Evolutionary conservation across 2,888 invertebrate genomes (phyloP).

Genomic region (Drosophila kuntzei): DNA sequence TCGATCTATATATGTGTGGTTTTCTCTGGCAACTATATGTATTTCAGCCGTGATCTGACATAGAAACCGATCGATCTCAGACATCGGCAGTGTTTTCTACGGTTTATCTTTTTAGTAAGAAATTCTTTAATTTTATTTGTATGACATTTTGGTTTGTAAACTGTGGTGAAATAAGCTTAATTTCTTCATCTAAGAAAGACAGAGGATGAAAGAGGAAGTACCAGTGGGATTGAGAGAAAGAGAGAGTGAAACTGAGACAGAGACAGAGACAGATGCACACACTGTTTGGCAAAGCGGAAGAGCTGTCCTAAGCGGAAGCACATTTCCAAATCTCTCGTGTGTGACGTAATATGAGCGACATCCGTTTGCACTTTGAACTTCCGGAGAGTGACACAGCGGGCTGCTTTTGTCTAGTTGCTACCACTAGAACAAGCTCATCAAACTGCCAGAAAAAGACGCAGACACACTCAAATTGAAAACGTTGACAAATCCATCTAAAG

Average conservation of each 20-base stretch:
- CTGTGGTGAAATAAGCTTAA: conserved; percentile 26
- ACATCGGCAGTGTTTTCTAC: too few species aligned
- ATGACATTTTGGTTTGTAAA: conserved; percentile 28
- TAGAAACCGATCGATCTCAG: too few species aligned
- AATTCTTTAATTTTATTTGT: conserved; percentile 46
- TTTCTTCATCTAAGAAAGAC: background rate
- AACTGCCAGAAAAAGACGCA: conserved; percentile 34
- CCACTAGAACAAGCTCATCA: conserved; percentile 37
- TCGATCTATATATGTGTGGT: too few species aligned
- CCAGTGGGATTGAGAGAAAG: background rate
- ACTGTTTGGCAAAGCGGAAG: conserved; percentile 42
- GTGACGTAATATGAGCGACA: conserved; percentile 71
- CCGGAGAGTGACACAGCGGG: conserved; percentile 59
- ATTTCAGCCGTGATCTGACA: background rate
- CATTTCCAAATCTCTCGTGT: conserved; percentile 63
- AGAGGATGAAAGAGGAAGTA: background rate
- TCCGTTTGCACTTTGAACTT: conserved; percentile 77
- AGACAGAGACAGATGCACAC: conserved; percentile 26
- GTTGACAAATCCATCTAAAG: conserved; percentile 7
- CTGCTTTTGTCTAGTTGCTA: conserved; percentile 36
- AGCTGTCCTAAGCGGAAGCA: conserved; percentile 45
- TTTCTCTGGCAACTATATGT: background rate
- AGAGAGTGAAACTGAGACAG: background rate
- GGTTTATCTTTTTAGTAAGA: too few species aligned
- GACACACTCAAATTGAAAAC: background rate